Evolutionary conservation across 2,888 invertebrate species (phyloP).

Genomic region (Creontiades dilutus): DNA sequence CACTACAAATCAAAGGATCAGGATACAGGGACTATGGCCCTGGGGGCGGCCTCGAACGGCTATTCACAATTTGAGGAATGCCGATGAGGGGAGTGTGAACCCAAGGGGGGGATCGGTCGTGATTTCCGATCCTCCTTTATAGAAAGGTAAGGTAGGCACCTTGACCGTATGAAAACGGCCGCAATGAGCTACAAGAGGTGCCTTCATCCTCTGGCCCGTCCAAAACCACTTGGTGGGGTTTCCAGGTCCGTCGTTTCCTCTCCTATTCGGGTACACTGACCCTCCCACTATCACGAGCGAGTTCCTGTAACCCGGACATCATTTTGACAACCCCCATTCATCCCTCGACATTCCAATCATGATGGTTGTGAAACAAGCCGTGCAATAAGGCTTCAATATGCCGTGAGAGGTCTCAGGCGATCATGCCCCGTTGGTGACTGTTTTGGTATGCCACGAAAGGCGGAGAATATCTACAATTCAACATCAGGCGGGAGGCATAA

Average conservation of each 20-base stretch:
- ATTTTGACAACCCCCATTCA: conserved; percentile 19
- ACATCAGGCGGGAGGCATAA: no score
- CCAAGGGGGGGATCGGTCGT: conserved; percentile 43
- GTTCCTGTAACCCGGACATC: conserved; percentile 15
- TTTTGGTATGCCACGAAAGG: no score
- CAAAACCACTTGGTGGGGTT: conserved; percentile 40
- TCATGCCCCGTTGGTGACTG: no score
- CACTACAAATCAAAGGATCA: conserved; percentile 63
- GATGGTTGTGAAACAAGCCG: conserved; percentile 16
- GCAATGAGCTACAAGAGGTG: conserved; percentile 48
- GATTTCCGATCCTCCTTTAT: conserved; percentile 57
- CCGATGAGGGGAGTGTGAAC: conserved; percentile 25
- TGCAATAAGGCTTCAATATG: neutral
- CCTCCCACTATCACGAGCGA: conserved; percentile 55
- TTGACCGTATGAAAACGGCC: conserved; percentile 61
- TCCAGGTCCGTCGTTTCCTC: conserved; percentile 37
- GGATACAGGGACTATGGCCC: conserved; percentile 38
- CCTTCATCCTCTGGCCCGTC: neutral
- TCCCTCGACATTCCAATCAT: conserved; percentile 16
- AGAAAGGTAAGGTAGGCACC: conserved; percentile 55
- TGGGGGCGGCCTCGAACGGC: conserved; percentile 46
- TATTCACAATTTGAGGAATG: conserved; percentile 63
- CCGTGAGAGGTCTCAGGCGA: neutral
- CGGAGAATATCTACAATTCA: no score
- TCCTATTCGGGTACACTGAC: conserved; percentile 44